These are phyloP conservation scores for Peromyscus eremicus DNA, from an alignment of 2,797 vertebrate genomes.

Conservation along the genomic window DNA sequence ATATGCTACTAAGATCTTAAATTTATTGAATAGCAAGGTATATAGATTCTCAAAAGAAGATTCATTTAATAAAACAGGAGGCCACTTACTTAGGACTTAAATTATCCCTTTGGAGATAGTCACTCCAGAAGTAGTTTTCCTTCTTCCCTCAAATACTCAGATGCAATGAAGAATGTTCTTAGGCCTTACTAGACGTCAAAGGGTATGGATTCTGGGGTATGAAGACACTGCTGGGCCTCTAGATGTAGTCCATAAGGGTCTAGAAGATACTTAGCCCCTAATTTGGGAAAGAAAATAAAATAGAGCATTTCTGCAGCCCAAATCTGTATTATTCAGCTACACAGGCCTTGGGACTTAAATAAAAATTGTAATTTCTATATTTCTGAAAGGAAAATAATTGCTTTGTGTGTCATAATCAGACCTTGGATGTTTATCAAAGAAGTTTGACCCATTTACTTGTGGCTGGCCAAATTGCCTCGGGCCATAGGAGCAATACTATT, in stretches of 20 bases:
- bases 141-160: background rate
- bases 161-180: background rate
- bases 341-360: background rate
- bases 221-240: background rate
- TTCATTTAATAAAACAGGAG: background rate
- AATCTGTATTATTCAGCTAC: background rate
- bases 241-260: background rate
- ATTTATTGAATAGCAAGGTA: background rate
- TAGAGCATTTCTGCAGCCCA: background rate
- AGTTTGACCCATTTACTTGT: background rate
- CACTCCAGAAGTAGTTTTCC: background rate
- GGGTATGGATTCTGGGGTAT: background rate
- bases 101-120: background rate
- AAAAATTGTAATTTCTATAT: background rate
- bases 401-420: background rate
- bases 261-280: background rate
- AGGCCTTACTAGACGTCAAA: background rate
- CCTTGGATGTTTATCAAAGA: background rate
- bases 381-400: background rate
- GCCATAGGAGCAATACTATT: background rate
- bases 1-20: background rate
- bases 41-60: background rate
- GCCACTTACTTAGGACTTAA: background rate
- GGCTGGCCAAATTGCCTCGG: background rate
- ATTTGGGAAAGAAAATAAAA: background rate